phyloP scores from a whole-genome alignment of 1,140 invertebrate genomes.

The Drosophila ironensis region DNA sequence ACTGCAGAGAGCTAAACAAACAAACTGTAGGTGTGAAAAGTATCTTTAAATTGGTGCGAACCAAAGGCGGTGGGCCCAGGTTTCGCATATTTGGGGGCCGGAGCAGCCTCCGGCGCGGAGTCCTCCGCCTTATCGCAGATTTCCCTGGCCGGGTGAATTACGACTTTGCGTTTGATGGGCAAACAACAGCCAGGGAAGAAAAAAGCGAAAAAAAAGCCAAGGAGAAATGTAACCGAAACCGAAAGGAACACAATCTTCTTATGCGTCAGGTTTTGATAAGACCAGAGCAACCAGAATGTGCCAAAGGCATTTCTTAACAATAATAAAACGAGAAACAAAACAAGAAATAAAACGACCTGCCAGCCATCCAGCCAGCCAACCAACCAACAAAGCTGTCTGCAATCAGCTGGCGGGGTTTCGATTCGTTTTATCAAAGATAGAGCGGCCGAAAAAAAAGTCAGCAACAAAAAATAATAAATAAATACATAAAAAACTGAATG shows the following conservation, averaged over 20 bases:
- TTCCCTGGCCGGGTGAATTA: slow-evolving; percentile 33
- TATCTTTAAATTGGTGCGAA: slow-evolving; percentile 29
- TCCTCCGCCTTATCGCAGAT: slow-evolving; percentile 31
- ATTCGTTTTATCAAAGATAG: slow-evolving; percentile 47
- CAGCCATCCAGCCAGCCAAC: neutral
- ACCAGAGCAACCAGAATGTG: slow-evolving; percentile 20
- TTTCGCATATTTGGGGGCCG: no score
- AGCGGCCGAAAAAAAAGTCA: slow-evolving; percentile 14
- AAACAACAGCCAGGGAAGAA: no score
- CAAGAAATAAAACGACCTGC: slow-evolving; percentile 8
- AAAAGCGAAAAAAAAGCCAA: neutral
- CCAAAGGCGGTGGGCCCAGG: slow-evolving; percentile 9
- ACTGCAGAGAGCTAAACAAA: slow-evolving; percentile 15
- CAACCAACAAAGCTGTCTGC: slow-evolving; percentile 35
- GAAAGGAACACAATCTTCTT: slow-evolving; percentile 35
- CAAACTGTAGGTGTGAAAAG: slow-evolving; percentile 45
- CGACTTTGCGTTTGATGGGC: slow-evolving; percentile 34
- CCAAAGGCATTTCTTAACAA: slow-evolving; percentile 39
- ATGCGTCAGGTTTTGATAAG: slow-evolving; percentile 58
- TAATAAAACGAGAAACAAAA: slow-evolving; percentile 35
- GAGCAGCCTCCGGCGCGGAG: slow-evolving; percentile 14
- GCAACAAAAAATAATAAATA: slow-evolving; percentile 38
- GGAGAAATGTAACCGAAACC: slow-evolving; percentile 1
- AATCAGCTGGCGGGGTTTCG: slow-evolving; percentile 48
- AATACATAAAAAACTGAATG: slow-evolving; percentile 13